Percentiles rank a stretch among this genome's conserved stretches.
phyloP scores from a whole-genome alignment of 1,140 invertebrate genomes.

The Cotesia typhae region DNA sequence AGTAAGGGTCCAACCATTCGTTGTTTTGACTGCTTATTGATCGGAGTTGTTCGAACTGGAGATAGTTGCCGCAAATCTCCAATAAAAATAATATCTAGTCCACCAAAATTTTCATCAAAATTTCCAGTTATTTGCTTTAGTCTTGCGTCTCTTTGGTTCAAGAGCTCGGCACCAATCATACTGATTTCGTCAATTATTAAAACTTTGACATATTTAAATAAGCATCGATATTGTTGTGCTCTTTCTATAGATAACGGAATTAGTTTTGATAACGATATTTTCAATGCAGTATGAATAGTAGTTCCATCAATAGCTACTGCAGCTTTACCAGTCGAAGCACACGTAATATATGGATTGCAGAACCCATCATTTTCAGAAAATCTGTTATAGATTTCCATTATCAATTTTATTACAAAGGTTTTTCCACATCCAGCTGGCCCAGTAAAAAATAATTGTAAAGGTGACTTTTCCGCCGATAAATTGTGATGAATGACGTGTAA shows the following conservation, averaged over 20 bases:
- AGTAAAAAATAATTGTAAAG: constrained; percentile 47
- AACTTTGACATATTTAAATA: constrained; percentile 46
- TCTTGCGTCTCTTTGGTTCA: constrained; percentile 45
- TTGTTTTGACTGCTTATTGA: constrained; percentile 42
- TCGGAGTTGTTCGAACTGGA: constrained; percentile 40
- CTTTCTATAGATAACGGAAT: constrained; percentile 32
- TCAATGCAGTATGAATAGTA: constrained; percentile 30
- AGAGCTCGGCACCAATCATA: constrained; percentile 50
- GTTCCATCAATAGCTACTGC: constrained; percentile 48
- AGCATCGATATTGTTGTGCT: constrained; percentile 33
- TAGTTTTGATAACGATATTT: constrained; percentile 25
- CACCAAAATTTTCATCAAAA: constrained; percentile 43
- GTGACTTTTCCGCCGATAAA: constrained; percentile 26
- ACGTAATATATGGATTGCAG: too few relatives aligned
- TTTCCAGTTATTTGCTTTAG: constrained; percentile 52
- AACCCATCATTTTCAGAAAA: too few relatives aligned
- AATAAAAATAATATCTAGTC: constrained; percentile 32
- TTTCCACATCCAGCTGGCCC: constrained; percentile 15
- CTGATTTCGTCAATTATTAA: constrained; percentile 57
- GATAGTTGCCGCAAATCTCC: constrained; percentile 34
- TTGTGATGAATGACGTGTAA: constrained; percentile 20
- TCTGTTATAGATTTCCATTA: too few relatives aligned
- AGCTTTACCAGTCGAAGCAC: constrained; percentile 52
- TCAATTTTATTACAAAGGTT: too few relatives aligned
- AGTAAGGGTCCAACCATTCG: constrained; percentile 44